Conservation (phyloP, 2,888 invertebrate genomes). For the Gisinianus flammeolus region DNA sequence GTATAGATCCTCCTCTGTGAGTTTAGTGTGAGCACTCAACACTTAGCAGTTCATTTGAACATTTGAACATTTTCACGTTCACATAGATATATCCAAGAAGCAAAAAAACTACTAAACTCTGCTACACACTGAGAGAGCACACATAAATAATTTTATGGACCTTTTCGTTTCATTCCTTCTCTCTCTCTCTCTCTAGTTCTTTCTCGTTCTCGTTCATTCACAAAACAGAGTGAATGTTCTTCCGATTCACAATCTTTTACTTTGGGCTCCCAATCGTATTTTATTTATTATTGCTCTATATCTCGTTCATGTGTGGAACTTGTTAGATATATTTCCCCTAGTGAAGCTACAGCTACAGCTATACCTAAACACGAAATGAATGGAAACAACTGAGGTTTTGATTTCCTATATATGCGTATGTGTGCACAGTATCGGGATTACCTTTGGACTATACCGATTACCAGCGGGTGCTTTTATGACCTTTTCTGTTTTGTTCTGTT, state of each 20-base stretch:
- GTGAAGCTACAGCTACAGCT: too few species aligned
- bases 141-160: constrained; percentile 19
- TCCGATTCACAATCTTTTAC: constrained; percentile 8
- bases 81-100: background rate
- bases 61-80: too few species aligned
- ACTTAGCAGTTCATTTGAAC: background rate
- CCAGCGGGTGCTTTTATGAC: constrained; percentile 22
- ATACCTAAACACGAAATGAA: too few species aligned
- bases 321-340: too few species aligned
- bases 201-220: too few species aligned
- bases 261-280: background rate
- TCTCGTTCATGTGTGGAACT: background rate
- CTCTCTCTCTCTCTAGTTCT: too few species aligned
- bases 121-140: background rate
- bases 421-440: background rate
- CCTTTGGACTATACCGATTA: background rate
- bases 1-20: background rate
- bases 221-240: background rate
- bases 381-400: background rate
- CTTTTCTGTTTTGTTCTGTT: constrained; percentile 18
- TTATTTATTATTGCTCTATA: constrained; percentile 5
- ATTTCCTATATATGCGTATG: background rate
- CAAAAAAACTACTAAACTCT: background rate
- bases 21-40: background rate
- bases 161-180: too few species aligned